Evolutionary conservation across 2,113 vertebrate species (phyloP), one percentile per base, ranked within the genome.

Genomic region (Prochilodus magdalenae): DNA sequence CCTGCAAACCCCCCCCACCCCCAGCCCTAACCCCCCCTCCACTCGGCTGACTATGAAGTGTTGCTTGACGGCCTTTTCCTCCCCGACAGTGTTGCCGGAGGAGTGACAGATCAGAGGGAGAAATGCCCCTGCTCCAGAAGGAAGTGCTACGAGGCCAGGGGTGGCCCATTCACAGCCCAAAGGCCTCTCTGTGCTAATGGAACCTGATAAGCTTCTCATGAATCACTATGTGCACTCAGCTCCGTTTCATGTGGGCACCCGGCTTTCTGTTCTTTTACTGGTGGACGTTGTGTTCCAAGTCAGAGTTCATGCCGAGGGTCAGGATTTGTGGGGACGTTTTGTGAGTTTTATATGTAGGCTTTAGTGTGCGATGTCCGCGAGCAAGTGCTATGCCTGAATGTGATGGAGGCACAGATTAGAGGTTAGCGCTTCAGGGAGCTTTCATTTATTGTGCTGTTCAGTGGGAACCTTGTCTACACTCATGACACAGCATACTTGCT

Each of bases 31-130:
- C 51, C 20, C 10, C 15, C n/a, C 3, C 4, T n/a, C 44, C 40
- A 72, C 20, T 63, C 65, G 29, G 80, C 81, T 83, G 69, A 44
- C 67, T 83, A 77, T 69, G 80, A 87, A 80, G 86, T 87, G 80
- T 87, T 77, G 62, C 83, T 80, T 87, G 86, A 87, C 47, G 80
- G 67, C 36, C 86, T 75, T 84, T 84, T 84, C 82, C 79, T 81
- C 85, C 60, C 75, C 73, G 86, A 73, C 83, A 67, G 83, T 87
- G 83, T 78, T 79, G 60, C 83, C 73, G 71, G 77, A 81, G 67
- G 49, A 83, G 62, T 83, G 85, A 84, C 78, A 53, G 85, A 80
- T 63, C 72, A 22, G 77, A 67, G 63, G 40, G 33, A 53, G 71
- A 75, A 55, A 26, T 82, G 81, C 59, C 74, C 74, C 81, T 36